Percentiles rank a stretch among this genome's conserved stretches.
Evolutionary conservation across 2,797 vertebrate genomes (phyloP).

Genomic region (Acipenser transmontanus): DNA sequence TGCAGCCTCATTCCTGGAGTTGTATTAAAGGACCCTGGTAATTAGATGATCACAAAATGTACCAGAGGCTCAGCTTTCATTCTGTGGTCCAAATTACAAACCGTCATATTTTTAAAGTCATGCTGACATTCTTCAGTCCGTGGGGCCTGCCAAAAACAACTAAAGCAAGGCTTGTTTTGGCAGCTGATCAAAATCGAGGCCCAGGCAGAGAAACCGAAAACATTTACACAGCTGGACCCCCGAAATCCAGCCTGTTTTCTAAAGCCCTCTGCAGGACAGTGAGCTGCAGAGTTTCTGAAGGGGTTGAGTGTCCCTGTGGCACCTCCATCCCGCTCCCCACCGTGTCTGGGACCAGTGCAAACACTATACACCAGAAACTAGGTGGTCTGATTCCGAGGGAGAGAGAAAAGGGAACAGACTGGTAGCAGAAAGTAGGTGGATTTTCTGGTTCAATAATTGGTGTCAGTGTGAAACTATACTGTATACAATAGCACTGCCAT

Average conservation of each 20-base stretch:
- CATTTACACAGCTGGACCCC: constrained; percentile 98
- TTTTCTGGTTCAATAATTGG: neutral
- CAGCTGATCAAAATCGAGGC: constrained; percentile 74
- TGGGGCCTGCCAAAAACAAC: constrained; percentile 91
- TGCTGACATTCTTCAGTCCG: constrained; percentile 90
- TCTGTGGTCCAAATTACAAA: constrained; percentile 82
- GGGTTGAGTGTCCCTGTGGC: constrained; percentile 26
- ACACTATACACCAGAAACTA: constrained; percentile 12
- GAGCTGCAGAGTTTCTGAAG: constrained; percentile 24
- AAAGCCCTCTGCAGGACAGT: constrained; percentile 56
- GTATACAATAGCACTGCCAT: too few relatives aligned
- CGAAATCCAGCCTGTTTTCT: constrained; percentile 71
- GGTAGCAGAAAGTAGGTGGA: too few relatives aligned
- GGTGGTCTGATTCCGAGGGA: constrained; percentile 1
- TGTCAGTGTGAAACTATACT: neutral
- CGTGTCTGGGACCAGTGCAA: neutral
- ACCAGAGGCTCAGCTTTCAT: constrained; percentile 78
- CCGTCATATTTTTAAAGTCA: constrained; percentile 89
- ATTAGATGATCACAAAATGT: constrained; percentile 78
- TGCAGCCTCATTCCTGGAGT: constrained; percentile 63
- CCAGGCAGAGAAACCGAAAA: constrained; percentile 92
- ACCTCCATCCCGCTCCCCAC: constrained; percentile 24
- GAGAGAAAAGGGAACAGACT: neutral
- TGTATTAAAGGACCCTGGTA: constrained; percentile 64
- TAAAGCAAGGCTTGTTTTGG: constrained; percentile 84